Evolutionary conservation across 2,888 invertebrate species (phyloP).

Genomic region (Tuberolachnus salignus): DNA sequence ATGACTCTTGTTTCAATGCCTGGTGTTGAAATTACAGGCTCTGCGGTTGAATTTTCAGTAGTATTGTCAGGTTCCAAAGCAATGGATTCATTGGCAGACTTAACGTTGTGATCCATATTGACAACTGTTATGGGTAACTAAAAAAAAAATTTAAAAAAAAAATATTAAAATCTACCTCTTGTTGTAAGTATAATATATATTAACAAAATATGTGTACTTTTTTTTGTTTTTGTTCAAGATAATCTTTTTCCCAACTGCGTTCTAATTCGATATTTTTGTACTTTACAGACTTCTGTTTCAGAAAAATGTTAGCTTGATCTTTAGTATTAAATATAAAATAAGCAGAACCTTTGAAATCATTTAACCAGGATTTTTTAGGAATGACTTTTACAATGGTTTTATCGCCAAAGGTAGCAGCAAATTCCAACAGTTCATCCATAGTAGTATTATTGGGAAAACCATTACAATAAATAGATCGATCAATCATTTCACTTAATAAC

Average conservation of each 20-base stretch:
- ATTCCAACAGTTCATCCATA: slow-evolving; percentile 68
- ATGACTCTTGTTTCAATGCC: slow-evolving; percentile 64
- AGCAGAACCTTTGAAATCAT: slow-evolving; percentile 88
- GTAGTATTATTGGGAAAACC: slow-evolving; percentile 75
- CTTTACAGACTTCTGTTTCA: slow-evolving; percentile 72
- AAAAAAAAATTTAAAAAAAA: too few relatives aligned
- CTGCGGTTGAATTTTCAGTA: too few relatives aligned
- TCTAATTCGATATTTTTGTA: slow-evolving; percentile 72
- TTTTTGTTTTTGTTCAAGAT: slow-evolving; percentile 72
- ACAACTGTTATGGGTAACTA: too few relatives aligned
- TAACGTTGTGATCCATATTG: too few relatives aligned
- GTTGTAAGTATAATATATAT: too few relatives aligned
- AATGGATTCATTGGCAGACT: too few relatives aligned
- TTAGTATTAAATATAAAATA: slow-evolving; percentile 80
- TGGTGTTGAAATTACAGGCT: too few relatives aligned
- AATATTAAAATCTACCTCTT: too few relatives aligned
- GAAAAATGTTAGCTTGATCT: slow-evolving; percentile 81
- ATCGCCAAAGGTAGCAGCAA: slow-evolving; percentile 12
- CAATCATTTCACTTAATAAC: slow-evolving; percentile 57
- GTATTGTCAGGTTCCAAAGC: too few relatives aligned
- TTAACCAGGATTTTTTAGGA: slow-evolving; percentile 20
- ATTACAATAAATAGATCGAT: slow-evolving; percentile 85
- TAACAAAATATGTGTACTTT: too few relatives aligned
- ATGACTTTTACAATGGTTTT: slow-evolving; percentile 34
- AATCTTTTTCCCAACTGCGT: slow-evolving; percentile 72